These are phyloP conservation scores for Sciurus vulgaris DNA, from an alignment of 2,797 vertebrate genomes.

Conservation along the genomic window DNA sequence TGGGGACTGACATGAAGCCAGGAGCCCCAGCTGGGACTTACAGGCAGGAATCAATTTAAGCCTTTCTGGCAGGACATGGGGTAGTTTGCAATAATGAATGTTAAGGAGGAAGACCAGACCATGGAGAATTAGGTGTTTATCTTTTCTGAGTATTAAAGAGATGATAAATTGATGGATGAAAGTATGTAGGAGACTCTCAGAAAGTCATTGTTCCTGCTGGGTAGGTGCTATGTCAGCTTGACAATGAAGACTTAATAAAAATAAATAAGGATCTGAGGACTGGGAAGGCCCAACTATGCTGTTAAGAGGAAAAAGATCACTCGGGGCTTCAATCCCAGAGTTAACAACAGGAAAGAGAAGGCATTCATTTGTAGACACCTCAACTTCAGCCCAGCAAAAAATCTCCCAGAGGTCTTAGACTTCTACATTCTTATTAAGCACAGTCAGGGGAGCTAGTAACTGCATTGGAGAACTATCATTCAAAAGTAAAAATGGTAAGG, in stretches of 20 bases:
- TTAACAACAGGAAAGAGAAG: conserved; percentile 33
- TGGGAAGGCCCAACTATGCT: conserved; percentile 44
- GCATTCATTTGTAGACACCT: background rate
- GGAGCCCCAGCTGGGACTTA: conserved; percentile 82
- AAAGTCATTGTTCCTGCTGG: conserved; percentile 63
- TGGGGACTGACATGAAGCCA: conserved; percentile 78
- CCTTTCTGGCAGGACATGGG: conserved; percentile 77
- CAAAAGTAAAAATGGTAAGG: conserved; percentile 58
- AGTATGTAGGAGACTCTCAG: conserved; percentile 44
- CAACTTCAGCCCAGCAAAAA: background rate
- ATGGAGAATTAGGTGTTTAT: conserved; percentile 82
- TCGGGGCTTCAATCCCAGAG: background rate
- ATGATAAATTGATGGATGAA: conserved; percentile 78
- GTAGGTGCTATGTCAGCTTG: conserved; percentile 67
- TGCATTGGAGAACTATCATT: conserved; percentile 5
- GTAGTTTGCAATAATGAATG: conserved; percentile 79
- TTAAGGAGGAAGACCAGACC: conserved; percentile 76
- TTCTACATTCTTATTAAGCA: conserved; percentile 39
- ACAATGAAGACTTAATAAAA: conserved; percentile 78
- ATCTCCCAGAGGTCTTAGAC: conserved; percentile 27
- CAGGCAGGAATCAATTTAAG: conserved; percentile 82
- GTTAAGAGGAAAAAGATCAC: conserved; percentile 28
- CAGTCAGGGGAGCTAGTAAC: conserved; percentile 54
- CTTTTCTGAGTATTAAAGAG: conserved; percentile 61
- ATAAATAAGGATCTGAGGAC: conserved; percentile 65